Base-by-base conservation (phyloP, 2,797 vertebrate genomes). In the Sebastes taczanowskii region DNA sequence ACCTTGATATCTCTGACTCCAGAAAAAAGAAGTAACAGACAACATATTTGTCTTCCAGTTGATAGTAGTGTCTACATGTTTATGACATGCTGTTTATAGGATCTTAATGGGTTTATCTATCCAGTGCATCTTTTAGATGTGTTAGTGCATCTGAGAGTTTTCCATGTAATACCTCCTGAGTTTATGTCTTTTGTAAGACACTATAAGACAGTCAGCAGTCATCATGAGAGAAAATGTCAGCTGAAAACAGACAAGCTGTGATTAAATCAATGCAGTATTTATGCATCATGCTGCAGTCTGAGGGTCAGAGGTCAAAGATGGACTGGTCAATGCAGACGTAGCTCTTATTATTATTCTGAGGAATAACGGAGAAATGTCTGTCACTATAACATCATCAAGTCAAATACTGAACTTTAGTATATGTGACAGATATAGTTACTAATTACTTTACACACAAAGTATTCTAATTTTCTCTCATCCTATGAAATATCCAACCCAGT, bases 211-310 rank as follows among this genome's bases (percentile, higher is more conserved):
- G 4, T 69, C 23, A 70, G 63, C 22, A 66, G 55, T 23, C 67
- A 58, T 49, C n/a, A 20, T n/a, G 32, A 34, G 32, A 18, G 34
- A 34, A 74, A 52, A 74, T 49, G 38, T 68, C 70, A 77, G 53
- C 25, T 34, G 56, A 65, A 23, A 63, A 71, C 46, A 73, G 14
- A 78, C 8, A 2, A 73, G 62, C 55, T 80, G 64, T 59, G 27
- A 25, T 71, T 82, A 74, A 82, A 80, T 35, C 61, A 75, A 0
- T 74, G 53, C 35, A 16, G 13, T 62, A 56, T 73, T 82, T 30
- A 69, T 32, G 49, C 25, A 32, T 63, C 49, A 55, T 34, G 46
- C 58, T 53, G 49, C 49, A 53, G 49, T n/a, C 49, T 53, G 52
- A 20, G 20, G 52, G 20, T 22, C 46, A 49, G 46, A 18, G 46